Evolutionary conservation across 2,113 vertebrate genomes (phyloP).

Genomic region (Octodon degus): DNA sequence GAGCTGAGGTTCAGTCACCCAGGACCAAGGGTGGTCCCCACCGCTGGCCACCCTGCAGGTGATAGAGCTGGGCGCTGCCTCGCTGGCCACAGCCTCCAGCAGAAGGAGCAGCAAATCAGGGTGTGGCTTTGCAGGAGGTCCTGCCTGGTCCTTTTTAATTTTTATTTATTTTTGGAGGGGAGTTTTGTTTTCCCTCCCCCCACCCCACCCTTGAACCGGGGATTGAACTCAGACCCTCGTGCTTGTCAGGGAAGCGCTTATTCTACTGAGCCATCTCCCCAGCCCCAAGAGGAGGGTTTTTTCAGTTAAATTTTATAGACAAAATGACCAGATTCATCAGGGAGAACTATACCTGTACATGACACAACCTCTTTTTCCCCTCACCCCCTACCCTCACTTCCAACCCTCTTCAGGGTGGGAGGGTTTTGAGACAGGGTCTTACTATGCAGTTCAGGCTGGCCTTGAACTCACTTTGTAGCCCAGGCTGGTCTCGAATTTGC

Average conservation of each 20-base stretch:
- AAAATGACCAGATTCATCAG: no score
- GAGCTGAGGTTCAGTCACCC: neutral
- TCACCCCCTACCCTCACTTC: no score
- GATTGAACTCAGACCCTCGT: no score
- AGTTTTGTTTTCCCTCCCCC: no score
- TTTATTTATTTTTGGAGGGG: neutral
- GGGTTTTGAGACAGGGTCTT: neutral
- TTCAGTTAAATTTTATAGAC: neutral
- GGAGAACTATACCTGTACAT: no score
- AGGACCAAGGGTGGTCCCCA: neutral
- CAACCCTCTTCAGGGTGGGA: no score
- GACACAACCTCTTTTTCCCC: no score
- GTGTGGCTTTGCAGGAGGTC: neutral
- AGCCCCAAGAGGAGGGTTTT: neutral
- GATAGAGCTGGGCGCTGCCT: neutral
- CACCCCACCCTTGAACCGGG: no score
- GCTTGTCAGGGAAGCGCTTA: no score
- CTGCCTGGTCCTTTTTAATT: neutral
- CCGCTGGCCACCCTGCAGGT: rapidly evolving
- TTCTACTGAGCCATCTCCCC: no score
- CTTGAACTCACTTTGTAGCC: neutral
- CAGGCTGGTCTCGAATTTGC: neutral
- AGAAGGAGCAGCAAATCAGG: neutral
- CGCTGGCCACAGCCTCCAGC: neutral
- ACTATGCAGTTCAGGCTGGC: neutral